A percentile compares a stretch with the other conserved stretches of the same genome.
phyloP scores from a whole-genome alignment of 1,140 invertebrate species.

The Mactra quadrangularis region DNA sequence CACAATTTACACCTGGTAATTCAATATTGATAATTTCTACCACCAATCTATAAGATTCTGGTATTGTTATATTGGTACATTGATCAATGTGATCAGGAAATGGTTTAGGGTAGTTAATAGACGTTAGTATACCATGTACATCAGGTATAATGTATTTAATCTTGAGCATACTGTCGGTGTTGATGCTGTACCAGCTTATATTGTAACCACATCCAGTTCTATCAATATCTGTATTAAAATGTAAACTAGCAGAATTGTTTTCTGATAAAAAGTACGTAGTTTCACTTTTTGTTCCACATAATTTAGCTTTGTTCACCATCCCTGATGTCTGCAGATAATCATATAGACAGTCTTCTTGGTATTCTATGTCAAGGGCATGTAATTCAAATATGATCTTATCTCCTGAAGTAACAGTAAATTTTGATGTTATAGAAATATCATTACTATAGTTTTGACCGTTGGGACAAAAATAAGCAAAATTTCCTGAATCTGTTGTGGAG shows the following conservation, averaged over 20 bases:
- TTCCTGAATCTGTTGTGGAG: background rate
- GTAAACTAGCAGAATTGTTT: background rate
- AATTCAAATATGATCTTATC: conserved; percentile 18
- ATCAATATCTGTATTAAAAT: conserved; percentile 24
- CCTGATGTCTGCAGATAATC: conserved; percentile 23
- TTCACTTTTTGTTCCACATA: background rate
- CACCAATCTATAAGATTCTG: background rate
- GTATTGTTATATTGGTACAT: background rate
- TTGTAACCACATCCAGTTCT: conserved; percentile 28
- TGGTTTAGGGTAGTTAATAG: conserved; percentile 27
- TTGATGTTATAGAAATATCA: background rate
- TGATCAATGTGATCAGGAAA: conserved; percentile 21
- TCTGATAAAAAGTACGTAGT: conserved; percentile 1
- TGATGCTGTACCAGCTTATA: conserved; percentile 25
- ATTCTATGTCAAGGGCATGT: conserved; percentile 19
- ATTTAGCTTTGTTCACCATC: background rate
- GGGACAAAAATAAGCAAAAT: background rate
- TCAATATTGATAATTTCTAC: background rate
- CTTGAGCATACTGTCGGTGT: background rate
- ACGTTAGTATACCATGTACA: background rate
- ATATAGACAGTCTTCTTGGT: conserved; percentile 31
- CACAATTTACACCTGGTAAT: background rate
- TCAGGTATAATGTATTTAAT: background rate
- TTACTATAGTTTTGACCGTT: conserved; percentile 26
- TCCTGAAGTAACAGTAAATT: background rate